Conservation (phyloP, 2,113 vertebrate species). For the Rhombomys opimus region DNA sequence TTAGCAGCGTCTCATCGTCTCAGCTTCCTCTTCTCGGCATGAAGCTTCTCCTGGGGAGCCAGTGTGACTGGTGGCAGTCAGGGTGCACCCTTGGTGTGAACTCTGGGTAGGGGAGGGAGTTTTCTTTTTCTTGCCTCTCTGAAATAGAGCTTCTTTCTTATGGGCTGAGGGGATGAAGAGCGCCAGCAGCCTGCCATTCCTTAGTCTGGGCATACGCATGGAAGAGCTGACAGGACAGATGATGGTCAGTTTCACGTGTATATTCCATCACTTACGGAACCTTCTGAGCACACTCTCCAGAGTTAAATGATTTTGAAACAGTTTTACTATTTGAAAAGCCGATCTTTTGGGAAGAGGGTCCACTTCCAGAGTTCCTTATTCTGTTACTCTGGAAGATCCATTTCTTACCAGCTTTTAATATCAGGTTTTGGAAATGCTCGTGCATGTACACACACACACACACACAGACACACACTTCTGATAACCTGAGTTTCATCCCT, state of each 20-base stretch:
- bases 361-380: neutral
- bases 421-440: neutral
- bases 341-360: neutral
- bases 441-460: neutral
- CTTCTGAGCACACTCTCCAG: neutral
- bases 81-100: neutral
- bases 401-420: neutral
- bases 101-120: neutral
- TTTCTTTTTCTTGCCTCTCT: neutral
- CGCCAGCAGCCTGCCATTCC: neutral
- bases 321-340: conserved; percentile 2
- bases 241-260: neutral
- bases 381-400: neutral
- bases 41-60: neutral
- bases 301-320: neutral
- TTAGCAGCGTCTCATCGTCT: neutral
- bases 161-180: neutral
- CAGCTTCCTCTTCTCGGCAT: neutral
- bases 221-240: neutral
- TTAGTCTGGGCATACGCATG: neutral
- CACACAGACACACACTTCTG: neutral
- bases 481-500: neutral
- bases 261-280: neutral
- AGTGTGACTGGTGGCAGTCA: neutral
- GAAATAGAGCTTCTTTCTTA: neutral